phyloP scores from a whole-genome alignment of 2,797 vertebrate genomes.

The Anguilla megastoma region DNA sequence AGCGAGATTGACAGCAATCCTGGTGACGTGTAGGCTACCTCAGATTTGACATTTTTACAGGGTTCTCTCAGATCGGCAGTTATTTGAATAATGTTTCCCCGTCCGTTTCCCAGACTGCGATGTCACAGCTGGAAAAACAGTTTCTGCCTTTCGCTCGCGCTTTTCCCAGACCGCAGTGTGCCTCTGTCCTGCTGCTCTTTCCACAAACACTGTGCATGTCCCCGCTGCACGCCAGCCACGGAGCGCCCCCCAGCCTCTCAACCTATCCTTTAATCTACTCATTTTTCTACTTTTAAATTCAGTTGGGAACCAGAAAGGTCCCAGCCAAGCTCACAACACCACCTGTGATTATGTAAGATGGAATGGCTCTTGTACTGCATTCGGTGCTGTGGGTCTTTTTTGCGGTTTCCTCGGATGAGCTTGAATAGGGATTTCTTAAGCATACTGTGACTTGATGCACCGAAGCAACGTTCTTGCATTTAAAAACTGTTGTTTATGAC shows the following conservation, averaged over 20 bases:
- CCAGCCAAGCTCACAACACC: neutral
- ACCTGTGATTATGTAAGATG: neutral
- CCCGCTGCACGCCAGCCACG: neutral
- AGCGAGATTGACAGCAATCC: neutral
- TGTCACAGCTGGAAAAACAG: conserved; percentile 43
- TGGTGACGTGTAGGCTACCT: neutral
- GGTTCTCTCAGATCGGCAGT: conserved; percentile 4
- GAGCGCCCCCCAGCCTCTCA: neutral
- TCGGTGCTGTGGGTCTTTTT: neutral
- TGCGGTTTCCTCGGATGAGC: neutral
- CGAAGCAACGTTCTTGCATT: neutral
- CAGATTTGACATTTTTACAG: conserved; percentile 34
- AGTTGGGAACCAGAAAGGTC: neutral
- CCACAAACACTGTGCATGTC: conserved; percentile 18
- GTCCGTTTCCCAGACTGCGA: conserved; percentile 39
- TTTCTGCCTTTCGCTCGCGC: conserved; percentile 14
- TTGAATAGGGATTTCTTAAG: neutral
- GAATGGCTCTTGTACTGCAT: neutral
- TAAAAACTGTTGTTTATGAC: neutral
- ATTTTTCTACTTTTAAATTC: conserved; percentile 4
- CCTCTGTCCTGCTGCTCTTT: conserved; percentile 26
- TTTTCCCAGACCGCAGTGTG: conserved; percentile 35
- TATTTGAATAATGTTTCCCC: conserved; percentile 33
- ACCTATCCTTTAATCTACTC: conserved; percentile 14
- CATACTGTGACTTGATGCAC: neutral